Percentiles rank a stretch among this genome's conserved stretches.
Evolutionary conservation across 2,888 invertebrate genomes (phyloP).

Genomic region (Tetheella fluctuosa): DNA sequence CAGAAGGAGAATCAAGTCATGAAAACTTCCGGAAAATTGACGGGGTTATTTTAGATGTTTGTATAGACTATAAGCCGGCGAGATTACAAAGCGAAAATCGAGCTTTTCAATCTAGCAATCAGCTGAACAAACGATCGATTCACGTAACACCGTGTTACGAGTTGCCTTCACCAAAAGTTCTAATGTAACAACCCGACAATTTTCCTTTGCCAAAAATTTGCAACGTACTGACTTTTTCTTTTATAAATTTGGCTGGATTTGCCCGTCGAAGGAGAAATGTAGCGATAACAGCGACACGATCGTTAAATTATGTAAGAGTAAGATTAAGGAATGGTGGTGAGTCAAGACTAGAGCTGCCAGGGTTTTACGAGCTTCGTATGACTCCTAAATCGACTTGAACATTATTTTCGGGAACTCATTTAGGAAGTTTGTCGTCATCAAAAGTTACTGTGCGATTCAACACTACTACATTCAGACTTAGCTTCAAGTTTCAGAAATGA

Average conservation of each 20-base stretch:
- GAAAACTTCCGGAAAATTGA: conserved; percentile 1
- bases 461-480: conserved; percentile 16
- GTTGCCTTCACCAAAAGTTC: conserved; percentile 51
- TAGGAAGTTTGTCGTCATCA: conserved; percentile 73
- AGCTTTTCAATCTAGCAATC: conserved; percentile 72
- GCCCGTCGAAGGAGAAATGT: conserved; percentile 71
- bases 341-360: conserved; percentile 52
- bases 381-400: conserved; percentile 65
- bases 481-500: background rate
- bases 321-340: conserved; percentile 61
- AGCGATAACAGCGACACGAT: conserved; percentile 67
- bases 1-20: conserved; percentile 3
- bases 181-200: conserved; percentile 52
- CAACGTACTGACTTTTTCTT: conserved; percentile 65
- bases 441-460: conserved; percentile 52
- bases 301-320: conserved; percentile 70
- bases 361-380: conserved; percentile 78
- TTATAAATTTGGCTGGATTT: conserved; percentile 64
- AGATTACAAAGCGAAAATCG: conserved; percentile 64
- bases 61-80: conserved; percentile 46
- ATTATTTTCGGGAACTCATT: conserved; percentile 70
- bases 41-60: conserved; percentile 17
- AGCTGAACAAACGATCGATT: conserved; percentile 75
- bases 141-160: conserved; percentile 68
- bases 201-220: conserved; percentile 57